Evolutionary conservation across 2,888 invertebrate genomes (phyloP).

Genomic region (Pomacea canaliculata): DNA sequence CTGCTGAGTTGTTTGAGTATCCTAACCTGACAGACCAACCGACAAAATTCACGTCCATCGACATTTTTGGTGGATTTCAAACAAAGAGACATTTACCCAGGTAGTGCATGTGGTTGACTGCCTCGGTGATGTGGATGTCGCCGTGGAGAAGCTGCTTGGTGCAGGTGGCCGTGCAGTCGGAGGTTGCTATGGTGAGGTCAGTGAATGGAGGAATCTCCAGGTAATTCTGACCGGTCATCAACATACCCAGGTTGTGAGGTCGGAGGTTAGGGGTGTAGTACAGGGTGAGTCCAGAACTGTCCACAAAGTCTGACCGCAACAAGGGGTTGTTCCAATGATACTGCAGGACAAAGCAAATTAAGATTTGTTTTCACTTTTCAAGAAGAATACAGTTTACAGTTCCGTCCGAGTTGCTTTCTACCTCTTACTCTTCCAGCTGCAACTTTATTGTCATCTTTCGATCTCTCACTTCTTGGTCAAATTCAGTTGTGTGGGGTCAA

Average conservation of each 20-base stretch:
- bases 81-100: slow-evolving; percentile 34
- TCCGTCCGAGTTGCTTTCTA: no score
- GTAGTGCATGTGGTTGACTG: slow-evolving; percentile 51
- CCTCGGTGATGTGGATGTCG: slow-evolving; percentile 39
- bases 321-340: slow-evolving; percentile 54
- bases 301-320: slow-evolving; percentile 32
- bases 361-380: no score
- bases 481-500: no score
- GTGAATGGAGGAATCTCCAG: slow-evolving; percentile 42
- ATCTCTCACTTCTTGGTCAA: no score
- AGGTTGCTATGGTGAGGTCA: slow-evolving; percentile 28
- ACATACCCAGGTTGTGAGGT: slow-evolving; percentile 41
- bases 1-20: no score
- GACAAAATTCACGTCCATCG: not conserved
- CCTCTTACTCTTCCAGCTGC: no score
- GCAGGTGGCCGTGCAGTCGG: slow-evolving; percentile 42
- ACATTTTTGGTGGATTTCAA: not conserved
- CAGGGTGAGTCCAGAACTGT: slow-evolving; percentile 49
- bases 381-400: no score
- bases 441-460: no score
- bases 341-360: slow-evolving; percentile 26
- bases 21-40: no score
- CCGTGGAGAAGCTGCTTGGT: slow-evolving; percentile 40
- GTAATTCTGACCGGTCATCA: slow-evolving; percentile 34
- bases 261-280: slow-evolving; percentile 45